Evolutionary conservation across 2,113 vertebrate genomes (phyloP), one percentile per base, ranked within the genome.

Genomic region (Solea senegalensis): DNA sequence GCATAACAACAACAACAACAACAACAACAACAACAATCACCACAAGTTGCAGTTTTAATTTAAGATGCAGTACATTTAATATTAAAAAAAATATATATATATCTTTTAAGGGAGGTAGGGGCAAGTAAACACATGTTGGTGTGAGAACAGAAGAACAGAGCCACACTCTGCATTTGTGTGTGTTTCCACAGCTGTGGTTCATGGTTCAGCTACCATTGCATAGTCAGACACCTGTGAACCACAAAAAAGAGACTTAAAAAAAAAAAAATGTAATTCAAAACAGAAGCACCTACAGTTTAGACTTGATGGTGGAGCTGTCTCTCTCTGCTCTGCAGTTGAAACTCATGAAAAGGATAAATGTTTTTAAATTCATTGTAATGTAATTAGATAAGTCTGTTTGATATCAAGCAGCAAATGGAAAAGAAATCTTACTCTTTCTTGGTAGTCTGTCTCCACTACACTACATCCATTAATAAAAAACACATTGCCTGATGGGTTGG

Each of bases 381-480:
- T 71, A 72, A 86, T 89, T 68, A 81, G 74, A 87, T 14, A 40
- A 57, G 86, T 89, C 81, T 86, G 85, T 87, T 84, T 81, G 80
- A 89, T 87, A 86, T 89, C 83, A 86, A 85, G 72, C 83, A 74
- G 78, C 81, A 79, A 89, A 82, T 85, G 84, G 86, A 88, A 89
- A 78, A 80, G 57, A 82, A 86, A 84, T 79, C 66, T 70, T 76
- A 15, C 79, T 14, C 34, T 68, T 76, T 21, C 21, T 21, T 83
- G 52, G 60, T 68, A 74, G 67, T 85, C 73, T 53, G 46, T 80
- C 80, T 82, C 72, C 81, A 69, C 75, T 78, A 15, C 82, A 78
- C 78, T 83, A 84, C 69, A 81, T 46, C 81, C 84, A 89, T 90
- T 93, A 92, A 92, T 90, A 91, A 83, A 87, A 92, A 93, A 92